Evolutionary conservation across 2,797 vertebrate genomes (phyloP).

Genomic region (Leuciscus waleckii): DNA sequence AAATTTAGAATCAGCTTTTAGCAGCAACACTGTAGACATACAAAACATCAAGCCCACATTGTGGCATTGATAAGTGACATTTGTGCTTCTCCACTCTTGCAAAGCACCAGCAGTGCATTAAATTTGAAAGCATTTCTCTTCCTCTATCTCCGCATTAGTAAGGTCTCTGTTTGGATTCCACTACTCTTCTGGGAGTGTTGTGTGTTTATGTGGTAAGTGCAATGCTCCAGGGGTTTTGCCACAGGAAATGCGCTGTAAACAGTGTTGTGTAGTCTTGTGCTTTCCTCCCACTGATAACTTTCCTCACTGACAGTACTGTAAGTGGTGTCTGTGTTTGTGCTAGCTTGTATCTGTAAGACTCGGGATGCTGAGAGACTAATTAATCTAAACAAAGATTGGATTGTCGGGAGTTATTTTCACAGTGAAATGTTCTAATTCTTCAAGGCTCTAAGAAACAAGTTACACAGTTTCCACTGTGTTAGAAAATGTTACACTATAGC

Average conservation of each 20-base stretch:
- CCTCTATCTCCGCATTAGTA: constrained; percentile 1
- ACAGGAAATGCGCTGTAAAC: constrained; percentile 81
- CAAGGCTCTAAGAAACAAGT: background rate
- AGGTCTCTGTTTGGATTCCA: constrained; percentile 44
- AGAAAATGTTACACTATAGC: background rate
- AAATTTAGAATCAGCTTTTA: background rate
- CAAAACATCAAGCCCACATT: background rate
- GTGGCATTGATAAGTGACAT: background rate
- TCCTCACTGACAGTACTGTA: constrained; percentile 56
- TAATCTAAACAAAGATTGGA: constrained; percentile 29
- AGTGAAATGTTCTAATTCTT: constrained; percentile 15
- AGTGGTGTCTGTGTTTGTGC: constrained; percentile 48
- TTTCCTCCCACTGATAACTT: constrained; percentile 71
- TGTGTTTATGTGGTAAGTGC: constrained; percentile 74
- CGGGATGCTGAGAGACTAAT: background rate
- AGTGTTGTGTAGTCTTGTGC: constrained; percentile 75
- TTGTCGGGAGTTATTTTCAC: constrained; percentile 18
- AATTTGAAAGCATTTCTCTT: constrained; percentile 18
- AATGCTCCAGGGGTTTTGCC: constrained; percentile 75
- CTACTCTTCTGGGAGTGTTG: constrained; percentile 53
- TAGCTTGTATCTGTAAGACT: constrained; percentile 1
- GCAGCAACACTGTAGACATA: background rate
- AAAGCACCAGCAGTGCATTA: background rate
- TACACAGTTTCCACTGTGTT: background rate
- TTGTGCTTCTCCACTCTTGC: background rate